A percentile compares a stretch with the other conserved stretches of the same genome.
phyloP scores from a whole-genome alignment of 2,888 invertebrate genomes.

The Polydrusus tereticollis region DNA sequence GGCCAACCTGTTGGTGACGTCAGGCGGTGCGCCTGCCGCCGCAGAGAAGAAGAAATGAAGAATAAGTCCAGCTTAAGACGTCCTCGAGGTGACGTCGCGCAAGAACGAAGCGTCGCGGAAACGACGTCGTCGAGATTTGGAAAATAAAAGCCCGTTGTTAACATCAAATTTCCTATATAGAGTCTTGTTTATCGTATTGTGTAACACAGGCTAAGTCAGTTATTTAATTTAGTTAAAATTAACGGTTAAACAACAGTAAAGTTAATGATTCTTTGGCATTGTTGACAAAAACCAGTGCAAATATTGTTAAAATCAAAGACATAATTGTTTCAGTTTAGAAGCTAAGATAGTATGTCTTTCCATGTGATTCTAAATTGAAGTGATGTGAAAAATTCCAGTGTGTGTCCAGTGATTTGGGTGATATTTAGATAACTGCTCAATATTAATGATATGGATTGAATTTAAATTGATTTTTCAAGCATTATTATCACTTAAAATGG shows the following conservation, averaged over 20 bases:
- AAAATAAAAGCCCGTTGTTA: no score
- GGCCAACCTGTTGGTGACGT: constrained; percentile 44
- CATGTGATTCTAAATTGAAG: neutral
- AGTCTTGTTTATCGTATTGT: no score
- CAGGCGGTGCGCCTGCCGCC: constrained; percentile 28
- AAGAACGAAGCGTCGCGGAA: constrained; percentile 19
- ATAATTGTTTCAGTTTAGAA: no score
- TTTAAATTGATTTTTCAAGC: neutral
- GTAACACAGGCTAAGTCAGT: no score
- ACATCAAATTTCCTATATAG: neutral
- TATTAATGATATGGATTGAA: constrained; percentile 5
- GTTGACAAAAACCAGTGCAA: no score
- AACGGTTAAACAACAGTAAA: no score
- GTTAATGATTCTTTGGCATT: no score
- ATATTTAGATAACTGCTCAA: neutral
- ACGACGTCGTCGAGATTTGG: neutral
- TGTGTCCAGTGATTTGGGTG: neutral
- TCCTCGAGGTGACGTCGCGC: constrained; percentile 25
- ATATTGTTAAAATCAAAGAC: no score
- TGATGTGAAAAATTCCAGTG: neutral
- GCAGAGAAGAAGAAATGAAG: constrained; percentile 31
- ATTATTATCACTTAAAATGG: neutral
- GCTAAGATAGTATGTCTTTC: no score
- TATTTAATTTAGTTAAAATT: neutral
- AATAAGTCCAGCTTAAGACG: constrained; percentile 31